Percentiles rank a stretch among this genome's conserved stretches.
These are phyloP conservation scores for Potorous gilbertii DNA, from an alignment of 2,797 vertebrate species.

Conservation along the genomic window DNA sequence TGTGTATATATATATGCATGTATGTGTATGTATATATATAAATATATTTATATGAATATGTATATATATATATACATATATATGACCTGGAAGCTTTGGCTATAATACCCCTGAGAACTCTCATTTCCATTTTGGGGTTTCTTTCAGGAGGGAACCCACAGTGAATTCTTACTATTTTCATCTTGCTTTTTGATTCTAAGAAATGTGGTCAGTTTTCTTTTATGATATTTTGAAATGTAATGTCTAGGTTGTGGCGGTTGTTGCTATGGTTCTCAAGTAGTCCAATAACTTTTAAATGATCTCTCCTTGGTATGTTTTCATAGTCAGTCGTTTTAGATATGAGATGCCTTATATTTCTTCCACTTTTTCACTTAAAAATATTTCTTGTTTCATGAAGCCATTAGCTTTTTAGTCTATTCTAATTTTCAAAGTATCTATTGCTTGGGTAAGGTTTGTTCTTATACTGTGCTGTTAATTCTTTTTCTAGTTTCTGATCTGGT, in stretches of 20 bases:
- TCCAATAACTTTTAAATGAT: not conserved
- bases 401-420: not conserved
- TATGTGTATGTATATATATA: too few relatives aligned
- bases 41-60: too few relatives aligned
- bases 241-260: not conserved
- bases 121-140: not conserved
- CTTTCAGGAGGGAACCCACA: not conserved
- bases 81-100: not conserved
- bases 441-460: not conserved
- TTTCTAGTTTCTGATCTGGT: not conserved
- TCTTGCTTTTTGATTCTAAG: not conserved
- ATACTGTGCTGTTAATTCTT: not conserved
- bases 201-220: not conserved
- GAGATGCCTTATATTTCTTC: not conserved
- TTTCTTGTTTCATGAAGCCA: not conserved
- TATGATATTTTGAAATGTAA: not conserved
- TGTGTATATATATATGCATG: too few relatives aligned
- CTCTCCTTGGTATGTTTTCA: not conserved
- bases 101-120: not conserved
- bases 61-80: too few relatives aligned
- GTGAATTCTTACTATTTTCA: not conserved
- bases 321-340: not conserved
- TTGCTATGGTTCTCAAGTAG: not conserved
- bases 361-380: not conserved
- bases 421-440: not conserved